Conservation (phyloP, 2,888 invertebrate species). For the Octodonta nipae region DNA sequence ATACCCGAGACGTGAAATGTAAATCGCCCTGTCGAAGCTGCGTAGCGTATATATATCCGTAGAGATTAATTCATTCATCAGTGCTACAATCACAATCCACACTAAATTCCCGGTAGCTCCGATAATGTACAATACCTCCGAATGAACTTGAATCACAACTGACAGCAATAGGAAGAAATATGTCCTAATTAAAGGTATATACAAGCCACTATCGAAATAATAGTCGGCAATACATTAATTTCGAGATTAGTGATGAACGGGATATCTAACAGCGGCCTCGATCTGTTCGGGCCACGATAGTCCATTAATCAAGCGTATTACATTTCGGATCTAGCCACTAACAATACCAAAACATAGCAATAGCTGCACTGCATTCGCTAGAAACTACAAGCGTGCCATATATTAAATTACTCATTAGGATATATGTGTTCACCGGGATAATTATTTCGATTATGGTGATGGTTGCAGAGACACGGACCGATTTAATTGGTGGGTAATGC, state of each 20-base stretch:
- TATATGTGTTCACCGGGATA: background rate
- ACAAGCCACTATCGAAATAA: constrained; percentile 7
- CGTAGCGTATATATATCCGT: too few relatives aligned
- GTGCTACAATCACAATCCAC: too few relatives aligned
- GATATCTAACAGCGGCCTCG: constrained; percentile 13
- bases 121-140: too few relatives aligned
- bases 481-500: too few relatives aligned
- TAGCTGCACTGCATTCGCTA: background rate
- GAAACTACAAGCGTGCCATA: background rate
- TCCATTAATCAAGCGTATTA: constrained; percentile 18
- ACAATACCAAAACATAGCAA: constrained; percentile 2
- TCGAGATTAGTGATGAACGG: constrained; percentile 15
- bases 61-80: too few relatives aligned
- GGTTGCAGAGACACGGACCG: too few relatives aligned
- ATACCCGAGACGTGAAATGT: too few relatives aligned
- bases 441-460: too few relatives aligned
- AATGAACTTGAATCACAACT: too few relatives aligned
- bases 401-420: constrained; percentile 1
- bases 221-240: constrained; percentile 16
- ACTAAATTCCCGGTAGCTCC: too few relatives aligned
- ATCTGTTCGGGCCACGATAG: constrained; percentile 15
- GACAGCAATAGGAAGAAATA: background rate
- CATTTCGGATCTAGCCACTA: constrained; percentile 12
- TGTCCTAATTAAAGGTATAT: background rate
- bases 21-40: too few relatives aligned